Evolutionary conservation across 1,140 invertebrate species (phyloP).

Genomic region (Oryctes rhinoceros): DNA sequence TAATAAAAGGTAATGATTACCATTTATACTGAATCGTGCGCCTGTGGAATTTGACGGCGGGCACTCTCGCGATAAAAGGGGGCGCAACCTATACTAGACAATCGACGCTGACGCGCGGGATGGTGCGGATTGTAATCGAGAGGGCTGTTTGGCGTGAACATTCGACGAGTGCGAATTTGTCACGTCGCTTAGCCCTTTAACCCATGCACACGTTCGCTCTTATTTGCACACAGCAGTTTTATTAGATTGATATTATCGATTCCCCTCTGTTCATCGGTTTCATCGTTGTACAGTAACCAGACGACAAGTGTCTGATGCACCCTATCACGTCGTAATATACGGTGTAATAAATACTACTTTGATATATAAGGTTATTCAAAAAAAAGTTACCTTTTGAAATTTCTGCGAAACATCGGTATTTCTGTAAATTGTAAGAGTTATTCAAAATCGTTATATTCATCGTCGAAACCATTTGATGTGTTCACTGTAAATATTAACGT

Average conservation of each 20-base stretch:
- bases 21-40: slow-evolving; percentile 37
- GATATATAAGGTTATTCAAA: too few relatives aligned
- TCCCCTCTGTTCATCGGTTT: neutral
- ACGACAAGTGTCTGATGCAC: too few relatives aligned
- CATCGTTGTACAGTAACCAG: too few relatives aligned
- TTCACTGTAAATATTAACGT: too few relatives aligned
- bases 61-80: slow-evolving; percentile 41
- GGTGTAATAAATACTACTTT: too few relatives aligned
- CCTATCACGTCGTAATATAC: too few relatives aligned
- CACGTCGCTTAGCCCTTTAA: slow-evolving; percentile 42
- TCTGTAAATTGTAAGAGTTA: too few relatives aligned
- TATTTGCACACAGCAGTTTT: slow-evolving; percentile 47
- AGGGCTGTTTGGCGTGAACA: slow-evolving; percentile 36
- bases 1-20: slow-evolving; percentile 38
- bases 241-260: slow-evolving; percentile 50
- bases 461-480: too few relatives aligned
- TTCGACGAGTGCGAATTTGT: slow-evolving; percentile 36
- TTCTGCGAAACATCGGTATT: too few relatives aligned
- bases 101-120: neutral
- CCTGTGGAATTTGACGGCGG: slow-evolving; percentile 46
- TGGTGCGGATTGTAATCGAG: slow-evolving; percentile 45
- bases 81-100: neutral
- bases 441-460: too few relatives aligned
- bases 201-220: slow-evolving; percentile 38
- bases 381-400: too few relatives aligned